Base-by-base conservation (phyloP, 1,140 invertebrate genomes). In the Musca vetustissima region DNA sequence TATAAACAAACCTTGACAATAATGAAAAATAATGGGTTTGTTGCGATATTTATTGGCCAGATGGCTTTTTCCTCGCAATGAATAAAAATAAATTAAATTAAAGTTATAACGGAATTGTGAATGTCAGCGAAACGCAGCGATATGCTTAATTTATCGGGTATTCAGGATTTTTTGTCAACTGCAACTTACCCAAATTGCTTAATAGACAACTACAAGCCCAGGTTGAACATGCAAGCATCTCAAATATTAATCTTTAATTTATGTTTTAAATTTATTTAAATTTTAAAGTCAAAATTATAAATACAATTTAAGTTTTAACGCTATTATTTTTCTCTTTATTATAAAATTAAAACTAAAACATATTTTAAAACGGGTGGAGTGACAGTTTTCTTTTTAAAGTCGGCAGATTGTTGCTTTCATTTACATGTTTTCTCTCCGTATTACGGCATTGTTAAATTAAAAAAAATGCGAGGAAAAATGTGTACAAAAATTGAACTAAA, bases 401-500 rank as follows among this genome's bases (percentile, higher is more conserved):
- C 9, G 28, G 28, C 28, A 43, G 28, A 43, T 61, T 61, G 17
- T 52, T 19, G n/a, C 21, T 52, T 52, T 52, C 8, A 21, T 52
- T 52, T 43, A 43, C 25, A 57, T 28, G 32, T 43, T 36, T 61
- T 36, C 25, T 55, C 9, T 8, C 28, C 3, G 36, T 19, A n/a
- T 61, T 36, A 36, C 19, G 17, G 25, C 1, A 28, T 32, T 24
- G 19, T 59, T 59, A 59, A 32, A 59, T 32, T 59, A 59, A n/a
- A 59, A 59, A 59, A 24, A 59, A 59, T 28, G 57, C 57, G 57
- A 61, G 57, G 57, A 61, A 61, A 61, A 61, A 36, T 36, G 57
- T 61, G 57, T 36, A 61, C 32, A 52, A 61, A 61, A 61, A 61
- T 61, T 61, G 17, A 61, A 61, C 57, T 61, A 61, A 61, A 61